Evolutionary conservation across 2,797 vertebrate genomes (phyloP).

Genomic region (Megalops cyprinoides): DNA sequence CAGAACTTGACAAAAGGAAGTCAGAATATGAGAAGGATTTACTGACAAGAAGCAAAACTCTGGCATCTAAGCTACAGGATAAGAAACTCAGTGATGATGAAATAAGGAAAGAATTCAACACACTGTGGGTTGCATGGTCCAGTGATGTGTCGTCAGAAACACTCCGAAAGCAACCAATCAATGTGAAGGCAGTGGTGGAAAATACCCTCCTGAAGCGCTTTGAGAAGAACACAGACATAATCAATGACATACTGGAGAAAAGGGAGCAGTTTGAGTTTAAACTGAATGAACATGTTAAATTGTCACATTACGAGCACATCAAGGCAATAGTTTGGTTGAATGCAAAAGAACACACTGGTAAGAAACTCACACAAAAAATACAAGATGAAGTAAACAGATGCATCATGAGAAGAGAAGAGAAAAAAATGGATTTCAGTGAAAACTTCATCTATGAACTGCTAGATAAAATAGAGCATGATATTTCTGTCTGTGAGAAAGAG

Average conservation of each 20-base stretch:
- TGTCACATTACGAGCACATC: no score
- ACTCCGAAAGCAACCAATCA: not conserved
- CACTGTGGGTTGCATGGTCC: not conserved
- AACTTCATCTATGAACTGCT: conserved; percentile 7
- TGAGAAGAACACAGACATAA: not conserved
- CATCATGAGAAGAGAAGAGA: not conserved
- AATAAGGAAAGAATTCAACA: not conserved
- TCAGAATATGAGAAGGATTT: not conserved
- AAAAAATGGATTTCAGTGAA: not conserved
- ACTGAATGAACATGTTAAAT: not conserved
- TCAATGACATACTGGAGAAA: not conserved
- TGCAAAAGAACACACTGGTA: not conserved
- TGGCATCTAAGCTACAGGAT: not conserved
- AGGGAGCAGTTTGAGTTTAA: not conserved
- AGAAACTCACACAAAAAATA: not conserved
- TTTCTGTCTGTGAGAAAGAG: not conserved
- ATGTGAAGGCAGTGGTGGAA: not conserved
- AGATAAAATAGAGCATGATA: not conserved
- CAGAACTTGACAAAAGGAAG: not conserved
- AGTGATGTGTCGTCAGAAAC: not conserved
- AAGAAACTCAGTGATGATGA: not conserved
- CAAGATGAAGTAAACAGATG: not conserved
- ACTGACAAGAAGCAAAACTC: not conserved
- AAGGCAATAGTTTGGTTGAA: no score
- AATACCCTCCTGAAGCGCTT: not conserved